A percentile compares a stretch with the other conserved stretches of the same genome.
phyloP scores from a whole-genome alignment of 2,888 invertebrate genomes.

The Cancer borealis region DNA sequence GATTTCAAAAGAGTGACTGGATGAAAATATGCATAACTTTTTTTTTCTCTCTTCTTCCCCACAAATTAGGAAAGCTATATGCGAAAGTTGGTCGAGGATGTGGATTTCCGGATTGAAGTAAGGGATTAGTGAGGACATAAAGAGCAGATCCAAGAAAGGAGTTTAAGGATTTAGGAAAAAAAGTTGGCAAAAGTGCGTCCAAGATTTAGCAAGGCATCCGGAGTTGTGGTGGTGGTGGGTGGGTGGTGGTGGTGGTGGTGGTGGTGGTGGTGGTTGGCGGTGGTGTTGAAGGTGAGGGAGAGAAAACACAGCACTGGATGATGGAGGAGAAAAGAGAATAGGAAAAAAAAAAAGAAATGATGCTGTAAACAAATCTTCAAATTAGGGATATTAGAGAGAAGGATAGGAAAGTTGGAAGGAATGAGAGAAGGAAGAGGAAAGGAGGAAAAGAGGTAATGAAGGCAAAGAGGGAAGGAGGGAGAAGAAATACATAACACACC shows the following conservation, averaged over 20 bases:
- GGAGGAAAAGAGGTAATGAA: not conserved
- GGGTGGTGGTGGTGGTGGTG: not conserved
- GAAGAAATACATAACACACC: conserved; percentile 4
- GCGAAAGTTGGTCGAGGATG: not conserved
- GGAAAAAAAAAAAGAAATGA: not conserved
- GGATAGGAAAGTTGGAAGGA: not conserved
- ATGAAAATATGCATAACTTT: not conserved
- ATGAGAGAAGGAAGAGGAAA: not conserved
- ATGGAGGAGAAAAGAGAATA: not conserved
- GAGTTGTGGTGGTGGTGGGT: not conserved
- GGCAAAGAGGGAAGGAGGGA: not conserved
- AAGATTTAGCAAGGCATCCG: conserved; percentile 4
- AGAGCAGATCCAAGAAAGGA: not conserved
- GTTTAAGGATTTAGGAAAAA: not conserved
- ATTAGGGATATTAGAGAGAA: not conserved
- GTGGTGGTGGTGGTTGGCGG: not conserved
- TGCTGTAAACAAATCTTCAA: not conserved
- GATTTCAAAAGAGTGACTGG: not conserved
- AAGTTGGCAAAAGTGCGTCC: conserved; percentile 5
- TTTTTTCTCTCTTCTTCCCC: not conserved
- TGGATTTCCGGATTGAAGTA: not conserved
- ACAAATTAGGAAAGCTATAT: not conserved
- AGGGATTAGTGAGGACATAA: conserved; percentile 18
- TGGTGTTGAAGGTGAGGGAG: not conserved
- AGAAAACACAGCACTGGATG: not conserved